Evolutionary conservation across 2,113 vertebrate genomes (phyloP), one percentile per base, ranked within the genome.

Genomic region (Nibea albiflora): DNA sequence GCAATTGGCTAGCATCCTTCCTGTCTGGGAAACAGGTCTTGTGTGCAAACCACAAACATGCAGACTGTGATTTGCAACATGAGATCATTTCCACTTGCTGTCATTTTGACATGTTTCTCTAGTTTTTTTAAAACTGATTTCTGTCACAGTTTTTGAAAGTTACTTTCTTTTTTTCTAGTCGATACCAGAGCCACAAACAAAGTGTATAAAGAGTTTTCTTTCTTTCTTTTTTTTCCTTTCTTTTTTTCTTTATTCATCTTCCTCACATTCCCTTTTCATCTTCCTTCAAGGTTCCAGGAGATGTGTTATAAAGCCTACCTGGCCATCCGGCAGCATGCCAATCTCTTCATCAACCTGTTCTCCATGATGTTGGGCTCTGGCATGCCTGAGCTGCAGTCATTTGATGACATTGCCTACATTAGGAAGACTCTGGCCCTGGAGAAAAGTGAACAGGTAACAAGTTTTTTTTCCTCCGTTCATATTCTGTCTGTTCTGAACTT

Each of bases 351-450:
- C 91, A 98, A 98, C 89, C 96, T 98, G 15, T 98, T 98, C 91
- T 98, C 97, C 88, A 98, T 98, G 97, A 98, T 98, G 97, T 96
- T 98, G 83, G 97, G 97, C 93, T 98, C 97, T 5, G 97, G 97
- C 81, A 98, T 98, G 97, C 98, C 98, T 42, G 97, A 99, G 95
- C 95, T 99, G 83, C 98, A 99, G 80, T 98, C 97, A 26, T 99
- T 99, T 92, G 98, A 99, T 7, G 98, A 99, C 83, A 99, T 99
- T 69, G 98, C 98, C 0, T 99, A 92, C 90, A 99, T 99, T 78
- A 95, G 98, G 85, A 99, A 99, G 92, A 99, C 98, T 8, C 92
- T 99, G 90, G 97, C 97, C 19, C 92, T 98, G 92, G 97, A 98
- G 94, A 98, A 98, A 94, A 97, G 96, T 0, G 98, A 99, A 88